phyloP scores from a whole-genome alignment of 2,113 vertebrate genomes.

The Lamprotornis superbus region DNA sequence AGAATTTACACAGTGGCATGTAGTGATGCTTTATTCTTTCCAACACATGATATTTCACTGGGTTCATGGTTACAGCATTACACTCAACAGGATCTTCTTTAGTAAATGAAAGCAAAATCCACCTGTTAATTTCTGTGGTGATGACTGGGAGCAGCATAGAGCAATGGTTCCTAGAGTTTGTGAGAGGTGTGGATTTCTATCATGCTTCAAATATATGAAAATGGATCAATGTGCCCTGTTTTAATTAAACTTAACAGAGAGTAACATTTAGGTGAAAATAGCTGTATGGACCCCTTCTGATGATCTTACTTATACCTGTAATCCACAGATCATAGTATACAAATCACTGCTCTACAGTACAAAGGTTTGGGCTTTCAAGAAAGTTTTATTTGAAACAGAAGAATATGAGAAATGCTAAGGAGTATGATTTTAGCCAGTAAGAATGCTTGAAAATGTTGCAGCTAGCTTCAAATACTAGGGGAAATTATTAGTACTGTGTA shows the following conservation, averaged over 20 bases:
- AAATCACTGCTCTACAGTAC: not conserved
- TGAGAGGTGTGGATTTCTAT: not conserved
- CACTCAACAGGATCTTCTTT: not conserved
- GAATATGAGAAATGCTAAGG: not conserved
- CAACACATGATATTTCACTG: not conserved
- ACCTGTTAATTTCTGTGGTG: not conserved
- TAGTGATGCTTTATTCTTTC: not conserved
- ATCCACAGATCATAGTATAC: not conserved
- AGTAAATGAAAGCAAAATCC: not conserved
- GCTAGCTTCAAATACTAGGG: not conserved
- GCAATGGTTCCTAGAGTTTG: not conserved
- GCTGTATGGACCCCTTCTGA: not conserved
- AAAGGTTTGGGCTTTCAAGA: not conserved
- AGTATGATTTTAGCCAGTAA: not conserved
- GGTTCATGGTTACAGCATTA: not conserved
- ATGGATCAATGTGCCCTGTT: not conserved
- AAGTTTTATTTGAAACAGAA: not conserved
- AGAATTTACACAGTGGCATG: not conserved
- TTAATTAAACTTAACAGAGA: not conserved
- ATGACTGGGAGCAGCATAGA: not conserved
- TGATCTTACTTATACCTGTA: not conserved
- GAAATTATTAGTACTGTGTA: not conserved
- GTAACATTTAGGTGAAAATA: not conserved
- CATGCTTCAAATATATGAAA: not conserved
- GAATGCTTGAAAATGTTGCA: not conserved